Evolutionary conservation across 92 coral and sea anemone species (phyloP), one percentile per base, ranked within the genome.

Genomic region (Muricea muricata): DNA sequence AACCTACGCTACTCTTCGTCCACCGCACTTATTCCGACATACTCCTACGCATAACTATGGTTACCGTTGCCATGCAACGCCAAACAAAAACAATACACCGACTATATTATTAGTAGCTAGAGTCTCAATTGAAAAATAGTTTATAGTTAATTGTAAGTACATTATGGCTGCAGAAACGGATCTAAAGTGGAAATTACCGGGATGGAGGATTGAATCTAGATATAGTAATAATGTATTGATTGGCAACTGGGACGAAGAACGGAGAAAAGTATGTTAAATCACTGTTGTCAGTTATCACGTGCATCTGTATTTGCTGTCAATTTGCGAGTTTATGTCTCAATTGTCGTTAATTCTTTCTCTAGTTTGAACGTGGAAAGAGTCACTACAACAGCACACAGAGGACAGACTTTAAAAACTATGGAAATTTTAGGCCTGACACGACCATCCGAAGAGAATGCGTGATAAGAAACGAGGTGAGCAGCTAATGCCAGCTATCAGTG

Each of bases 231-330:
- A 88, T 83, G 99, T 97, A 30, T 82, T 97, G 79, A 93, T 97
- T 42, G 99, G 99, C 13, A 97, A 97, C 42, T 97, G 99, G 99
- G 92, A 86, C 83, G 99, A 97, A 33, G 99, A 92, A 41, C 89
- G 95, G 1, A 78, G 98, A 56, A 94, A 91, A 91, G 99, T 97
- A 89, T 20, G 30, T 12, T n/a, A n/a, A n/a, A 20, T 8, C 6
- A 18, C 40, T 1, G 39, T 26, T n/a, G 34, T 79, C 57, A 37
- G 14, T 42, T 58, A 1, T 32, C 34, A 45, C n/a, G n/a, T n/a
- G n/a, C n/a, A n/a, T n/a, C n/a, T n/a, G n/a, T 7, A 41, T 52
- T 52, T 52, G 24, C 26, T 25, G 23, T 52, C 26, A 18, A 52
- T 52, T 52, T 52, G 12, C 56, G 56, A 39, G 8, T 15, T 11